Evolutionary conservation across 2,113 vertebrate species (phyloP), one percentile per base, ranked within the genome.

Genomic region (Heloderma charlesbogerti): DNA sequence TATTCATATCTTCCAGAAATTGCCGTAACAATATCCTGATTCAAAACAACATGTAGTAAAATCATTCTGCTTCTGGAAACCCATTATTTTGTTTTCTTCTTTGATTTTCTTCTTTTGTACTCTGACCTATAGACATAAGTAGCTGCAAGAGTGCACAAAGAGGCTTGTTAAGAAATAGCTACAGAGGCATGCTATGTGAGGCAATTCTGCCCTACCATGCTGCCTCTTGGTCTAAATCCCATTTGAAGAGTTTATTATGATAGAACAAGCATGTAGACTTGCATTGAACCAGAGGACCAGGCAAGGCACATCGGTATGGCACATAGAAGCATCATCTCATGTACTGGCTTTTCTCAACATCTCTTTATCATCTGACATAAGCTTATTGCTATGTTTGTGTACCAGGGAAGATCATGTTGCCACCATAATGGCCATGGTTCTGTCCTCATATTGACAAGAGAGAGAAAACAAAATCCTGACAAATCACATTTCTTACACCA

Each of bases 181-280:
- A 54, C 34, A 57, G 34, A 37, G 20, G 69, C 45, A 74, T 75
- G 57, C 40, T 87, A 2, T 74, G 34, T 25, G 34, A 74, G 69
- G 45, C 69, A 57, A 27, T 74, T 87, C 48, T 69, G 63, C 16
- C 63, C 63, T 69, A 48, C 63, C 81, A 80, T 88, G 43, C 43
- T 80, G 77, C 43, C 43, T 67, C 57, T 88, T 75, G 16, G 77
- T 69, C 80, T 80, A 67, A 88, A 88, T 88, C 40, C 87, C 63
- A 67, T 51, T 69, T 81, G 77, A 69, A 80, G 37, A 79, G 43
- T 34, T 80, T 69, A 51, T 43, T 80, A 8, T 51, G 87, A 69
- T 27, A 69, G 15, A 88, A 80, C 4, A 79, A 34, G 63, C 43
- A 18, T 69, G 43, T 60, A 37, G 60, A 67, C 67, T 54, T 81